Percentiles rank a stretch among this genome's conserved stretches.
Evolutionary conservation across 2,113 vertebrate genomes (phyloP).

Genomic region (Tragulus kanchil): DNA sequence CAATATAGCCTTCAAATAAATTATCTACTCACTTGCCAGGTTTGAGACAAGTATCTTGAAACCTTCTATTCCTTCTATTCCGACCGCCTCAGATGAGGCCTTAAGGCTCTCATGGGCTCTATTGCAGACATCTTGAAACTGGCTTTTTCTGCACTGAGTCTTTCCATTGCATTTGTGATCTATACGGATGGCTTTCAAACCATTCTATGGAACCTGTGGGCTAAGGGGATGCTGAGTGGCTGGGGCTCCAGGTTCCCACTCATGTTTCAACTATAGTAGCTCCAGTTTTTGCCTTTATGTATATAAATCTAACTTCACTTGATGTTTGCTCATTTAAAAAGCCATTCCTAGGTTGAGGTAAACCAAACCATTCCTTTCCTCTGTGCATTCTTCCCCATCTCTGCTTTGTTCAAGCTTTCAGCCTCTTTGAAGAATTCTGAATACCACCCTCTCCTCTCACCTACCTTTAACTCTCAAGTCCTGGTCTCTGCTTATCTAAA

Average conservation of each 20-base stretch:
- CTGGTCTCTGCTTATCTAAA: neutral
- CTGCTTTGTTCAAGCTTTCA: neutral
- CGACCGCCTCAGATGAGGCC: neutral
- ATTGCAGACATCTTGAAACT: neutral
- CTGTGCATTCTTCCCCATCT: neutral
- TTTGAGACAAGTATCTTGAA: neutral
- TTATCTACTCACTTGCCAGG: neutral
- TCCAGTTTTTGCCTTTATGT: neutral
- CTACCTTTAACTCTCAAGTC: neutral
- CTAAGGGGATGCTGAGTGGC: neutral
- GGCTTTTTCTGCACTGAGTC: neutral
- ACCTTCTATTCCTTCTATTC: neutral
- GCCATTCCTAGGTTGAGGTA: neutral
- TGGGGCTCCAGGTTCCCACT: neutral
- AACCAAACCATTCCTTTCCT: neutral
- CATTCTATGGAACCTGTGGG: neutral
- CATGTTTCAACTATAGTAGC: neutral
- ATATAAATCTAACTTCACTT: neutral
- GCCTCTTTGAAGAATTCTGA: neutral
- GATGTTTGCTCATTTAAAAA: slow-evolving; percentile 15
- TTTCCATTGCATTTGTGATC: neutral
- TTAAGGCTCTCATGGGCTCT: neutral
- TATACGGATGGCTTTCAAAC: neutral
- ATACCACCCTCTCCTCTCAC: neutral
- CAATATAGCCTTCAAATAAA: neutral